Evolutionary conservation across 2,888 invertebrate genomes (phyloP), one percentile per base, ranked within the genome.

Genomic region (Hipparchia semele): DNA sequence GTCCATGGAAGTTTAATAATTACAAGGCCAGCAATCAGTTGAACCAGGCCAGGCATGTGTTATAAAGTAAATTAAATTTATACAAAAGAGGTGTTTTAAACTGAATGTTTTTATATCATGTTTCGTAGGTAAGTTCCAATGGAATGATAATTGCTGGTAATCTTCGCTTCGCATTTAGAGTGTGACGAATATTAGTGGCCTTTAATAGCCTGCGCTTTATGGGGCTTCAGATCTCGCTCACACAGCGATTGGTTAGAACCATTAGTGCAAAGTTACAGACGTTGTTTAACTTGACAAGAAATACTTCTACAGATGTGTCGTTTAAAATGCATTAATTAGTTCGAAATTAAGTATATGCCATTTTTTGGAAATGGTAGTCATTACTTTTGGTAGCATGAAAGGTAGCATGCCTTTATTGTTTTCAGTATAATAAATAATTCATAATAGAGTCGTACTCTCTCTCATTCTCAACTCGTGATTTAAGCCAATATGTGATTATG

Each of bases 121-220:
- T 10, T 12, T 6, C 9, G 23, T 13, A 6, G 23, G 49, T 54
- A n/a, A 39, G 39, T 66, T 39, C 23, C 51, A 33, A 45, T 54
- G 74, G 74, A 51, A 74, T 74, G 56, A 75, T 77, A 76, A 77
- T 76, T 73, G 75, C 68, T 49, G 45, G 13, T 58, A 69, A 71
- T 74, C 61, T 66, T 66, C 74, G 68, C 54, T 51, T 64, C 53
- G 56, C 65, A 70, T 73, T 65, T 71, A 72, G 76, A 74, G 62
- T 69, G 77, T 77, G 75, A 76, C 77, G 65, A 72, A 78, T 76
- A 51, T 68, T 64, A 77, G 72, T 65, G 75, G 53, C 67, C 60
- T 73, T 45, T 73, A 74, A 74, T 75, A 59, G 73, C 58, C 49
- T 12, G 51, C 54, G 23, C 23, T 23, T 23, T 10, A 51, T 49